Percentiles rank a stretch among this genome's conserved stretches.
Conservation (phyloP, 2,888 invertebrate species). For the Keiferia lycopersicella region DNA sequence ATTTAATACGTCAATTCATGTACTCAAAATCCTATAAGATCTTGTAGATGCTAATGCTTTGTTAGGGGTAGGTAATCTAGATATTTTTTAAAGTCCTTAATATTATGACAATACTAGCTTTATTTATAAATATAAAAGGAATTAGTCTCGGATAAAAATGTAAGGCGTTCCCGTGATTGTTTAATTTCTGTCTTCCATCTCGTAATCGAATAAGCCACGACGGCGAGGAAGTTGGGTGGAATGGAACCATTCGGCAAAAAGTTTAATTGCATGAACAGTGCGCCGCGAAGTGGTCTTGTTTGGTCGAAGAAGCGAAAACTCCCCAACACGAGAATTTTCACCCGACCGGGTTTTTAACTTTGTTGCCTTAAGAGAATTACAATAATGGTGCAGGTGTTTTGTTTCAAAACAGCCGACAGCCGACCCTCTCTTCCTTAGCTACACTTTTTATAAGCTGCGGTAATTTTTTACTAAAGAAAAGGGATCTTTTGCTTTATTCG, state of each 20-base stretch:
- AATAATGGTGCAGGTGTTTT: slow-evolving; percentile 28
- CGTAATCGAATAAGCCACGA: slow-evolving; percentile 57
- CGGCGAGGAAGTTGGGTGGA: slow-evolving; percentile 53
- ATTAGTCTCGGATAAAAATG: not conserved
- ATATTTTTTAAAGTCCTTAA: too few species aligned
- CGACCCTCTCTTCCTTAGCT: not conserved
- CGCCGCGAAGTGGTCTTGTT: slow-evolving; percentile 46
- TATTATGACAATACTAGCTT: too few species aligned
- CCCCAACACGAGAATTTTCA: not conserved
- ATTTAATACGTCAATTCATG: too few species aligned
- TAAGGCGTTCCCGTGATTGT: slow-evolving; percentile 31
- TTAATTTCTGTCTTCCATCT: slow-evolving; percentile 48
- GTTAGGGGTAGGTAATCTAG: too few species aligned
- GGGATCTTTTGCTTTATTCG: not conserved
- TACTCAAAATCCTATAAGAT: too few species aligned
- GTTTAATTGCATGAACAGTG: slow-evolving; percentile 61
- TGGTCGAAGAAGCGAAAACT: slow-evolving; percentile 30
- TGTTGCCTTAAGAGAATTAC: slow-evolving; percentile 17
- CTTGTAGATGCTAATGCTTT: too few species aligned
- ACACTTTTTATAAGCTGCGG: slow-evolving; percentile 1
- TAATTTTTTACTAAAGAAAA: not conserved
- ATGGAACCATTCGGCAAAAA: slow-evolving; percentile 54
- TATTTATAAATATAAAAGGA: not conserved
- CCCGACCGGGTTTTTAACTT: slow-evolving; percentile 19
- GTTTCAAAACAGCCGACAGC: slow-evolving; percentile 24